These are phyloP conservation scores for Cryptophagus acutangulus DNA, from an alignment of 2,888 invertebrate genomes.

Conservation along the genomic window DNA sequence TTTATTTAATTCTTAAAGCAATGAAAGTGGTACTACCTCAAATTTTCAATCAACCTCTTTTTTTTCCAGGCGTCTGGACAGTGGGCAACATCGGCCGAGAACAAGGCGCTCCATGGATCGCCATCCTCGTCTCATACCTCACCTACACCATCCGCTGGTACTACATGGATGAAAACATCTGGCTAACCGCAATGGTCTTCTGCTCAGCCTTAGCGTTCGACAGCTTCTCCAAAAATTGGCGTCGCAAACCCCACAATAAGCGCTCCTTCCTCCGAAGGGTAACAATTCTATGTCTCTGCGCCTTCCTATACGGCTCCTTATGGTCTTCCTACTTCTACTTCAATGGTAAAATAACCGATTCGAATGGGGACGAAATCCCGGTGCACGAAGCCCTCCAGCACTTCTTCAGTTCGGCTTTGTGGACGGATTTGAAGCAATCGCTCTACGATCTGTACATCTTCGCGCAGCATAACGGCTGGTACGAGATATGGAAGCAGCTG, in stretches of 20 bases:
- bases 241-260: conserved; percentile 57
- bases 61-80: conserved; percentile 68
- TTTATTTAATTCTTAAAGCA: too few species aligned
- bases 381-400: conserved; percentile 83
- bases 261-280: conserved; percentile 49
- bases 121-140: conserved; percentile 63
- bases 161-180: conserved; percentile 68
- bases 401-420: conserved; percentile 85
- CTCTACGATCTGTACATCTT: conserved; percentile 70
- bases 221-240: conserved; percentile 73
- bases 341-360: conserved; percentile 78
- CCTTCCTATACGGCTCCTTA: conserved; percentile 63
- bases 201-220: conserved; percentile 68
- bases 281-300: conserved; percentile 56
- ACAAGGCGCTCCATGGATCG: conserved; percentile 65
- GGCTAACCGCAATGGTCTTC: conserved; percentile 64
- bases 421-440: conserved; percentile 74
- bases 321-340: conserved; percentile 81
- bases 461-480: conserved; percentile 81
- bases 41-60: too few species aligned
- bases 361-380: conserved; percentile 75
- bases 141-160: conserved; percentile 66
- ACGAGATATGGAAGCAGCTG: conserved; percentile 80
- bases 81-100: conserved; percentile 89
- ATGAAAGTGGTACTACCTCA: not conserved